phyloP scores from a whole-genome alignment of 1,140 invertebrate genomes.

The Mercenaria mercenaria region DNA sequence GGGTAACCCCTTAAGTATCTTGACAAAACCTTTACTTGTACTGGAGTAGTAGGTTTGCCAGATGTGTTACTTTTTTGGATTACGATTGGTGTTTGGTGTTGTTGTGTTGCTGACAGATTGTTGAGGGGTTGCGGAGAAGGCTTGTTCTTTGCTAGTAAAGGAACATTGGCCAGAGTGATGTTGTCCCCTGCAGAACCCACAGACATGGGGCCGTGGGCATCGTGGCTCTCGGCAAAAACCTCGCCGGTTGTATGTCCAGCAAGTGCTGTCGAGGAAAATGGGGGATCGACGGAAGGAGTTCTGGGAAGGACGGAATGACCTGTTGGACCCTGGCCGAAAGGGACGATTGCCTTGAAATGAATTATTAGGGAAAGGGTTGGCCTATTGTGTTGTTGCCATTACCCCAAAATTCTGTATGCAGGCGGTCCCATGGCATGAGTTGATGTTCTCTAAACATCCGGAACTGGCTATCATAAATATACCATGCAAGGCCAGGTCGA shows the following conservation, averaged over 20 bases:
- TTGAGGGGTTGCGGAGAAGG: neutral
- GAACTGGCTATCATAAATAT: constrained; percentile 6
- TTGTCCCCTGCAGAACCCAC: constrained; percentile 28
- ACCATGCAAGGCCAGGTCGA: constrained; percentile 11
- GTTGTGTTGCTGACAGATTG: neutral
- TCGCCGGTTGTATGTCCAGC: constrained; percentile 23
- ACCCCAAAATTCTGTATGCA: constrained; percentile 34
- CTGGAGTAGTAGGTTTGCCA: neutral
- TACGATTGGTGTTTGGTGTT: neutral
- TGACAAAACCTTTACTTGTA: neutral
- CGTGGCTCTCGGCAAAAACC: no score
- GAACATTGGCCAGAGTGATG: neutral
- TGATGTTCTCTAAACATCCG: neutral
- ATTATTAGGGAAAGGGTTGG: neutral
- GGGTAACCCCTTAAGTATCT: neutral
- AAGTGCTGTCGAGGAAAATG: neutral
- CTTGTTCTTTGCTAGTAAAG: neutral
- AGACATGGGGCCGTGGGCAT: constrained; percentile 39
- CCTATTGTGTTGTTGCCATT: neutral
- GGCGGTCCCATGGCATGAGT: constrained; percentile 3
- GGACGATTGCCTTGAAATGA: neutral
- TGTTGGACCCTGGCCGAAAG: neutral
- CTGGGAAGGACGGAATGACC: neutral
- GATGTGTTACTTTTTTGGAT: neutral
- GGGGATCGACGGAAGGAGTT: neutral